Base-by-base conservation (phyloP, 2,113 vertebrate species). In the Otocyon megalotis region DNA sequence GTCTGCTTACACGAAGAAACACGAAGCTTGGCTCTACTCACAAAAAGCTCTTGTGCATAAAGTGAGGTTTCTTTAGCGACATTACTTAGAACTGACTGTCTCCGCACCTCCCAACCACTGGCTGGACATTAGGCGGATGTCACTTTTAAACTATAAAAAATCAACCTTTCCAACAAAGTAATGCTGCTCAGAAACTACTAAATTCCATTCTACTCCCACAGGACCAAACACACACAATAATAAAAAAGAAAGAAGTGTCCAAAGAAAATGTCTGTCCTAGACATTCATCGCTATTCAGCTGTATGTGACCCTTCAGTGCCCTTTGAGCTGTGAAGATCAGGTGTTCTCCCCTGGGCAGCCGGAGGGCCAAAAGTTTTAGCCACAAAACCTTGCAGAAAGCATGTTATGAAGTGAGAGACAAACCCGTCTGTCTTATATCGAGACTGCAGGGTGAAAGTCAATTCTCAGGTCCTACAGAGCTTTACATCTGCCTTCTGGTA, bases 191-290 rank as follows among this genome's bases (percentile, higher is more conserved):
- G n/a, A 92, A 91, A 92, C 82, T 37, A 92, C 0, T 82, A 48
- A 84, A 81, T 88, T 50, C 13, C 28, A 74, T 20, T 92, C 24
- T 82, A 76, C 28, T 82, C 58, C 43, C 85, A 65, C 1, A 67
- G 77, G 69, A 88, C 76, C 90, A 76, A 90, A 90, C 53, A 91
- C 26, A 81, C 35, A 56, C 32, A 88, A 58, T n/a, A 69, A 71
- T 35, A 53, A 74, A 60, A 69, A 90, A 67, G 50, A 90, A 93
- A 89, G 32, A 67, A 72, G 7, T 90, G 28, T 84, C 62, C 26
- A 80, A 62, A 72, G 69, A 80, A 94, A 97, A 69, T 19, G 35
- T 84, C 76, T 85, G 32, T 48, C 62, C 54, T 30, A 19, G 53
- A 48, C 60, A 88, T 54, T 53, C 77, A 65, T 88, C 69, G n/a